Conservation (phyloP, 2,113 vertebrate genomes). For the Serilophus lunatus region DNA sequence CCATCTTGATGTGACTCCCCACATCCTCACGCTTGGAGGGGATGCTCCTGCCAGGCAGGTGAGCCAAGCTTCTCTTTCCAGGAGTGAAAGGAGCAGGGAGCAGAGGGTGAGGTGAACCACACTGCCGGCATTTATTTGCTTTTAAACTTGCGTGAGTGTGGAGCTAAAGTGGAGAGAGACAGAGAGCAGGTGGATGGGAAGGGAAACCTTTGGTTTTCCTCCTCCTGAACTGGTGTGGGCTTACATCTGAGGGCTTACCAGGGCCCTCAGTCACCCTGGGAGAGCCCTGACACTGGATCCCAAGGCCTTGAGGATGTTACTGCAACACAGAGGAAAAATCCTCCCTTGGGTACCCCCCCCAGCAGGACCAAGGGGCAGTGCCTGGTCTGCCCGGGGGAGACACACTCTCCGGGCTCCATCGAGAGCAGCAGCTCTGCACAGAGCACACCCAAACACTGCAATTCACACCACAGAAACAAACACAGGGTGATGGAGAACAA, state of each 20-base stretch:
- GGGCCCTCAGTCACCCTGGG: background rate
- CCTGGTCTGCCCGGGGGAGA: background rate
- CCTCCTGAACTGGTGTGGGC: background rate
- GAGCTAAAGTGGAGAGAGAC: background rate
- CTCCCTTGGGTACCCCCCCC: too few species aligned
- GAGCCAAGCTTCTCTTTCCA: background rate
- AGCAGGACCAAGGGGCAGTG: background rate
- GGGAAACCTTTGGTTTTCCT: slow-evolving; percentile 8
- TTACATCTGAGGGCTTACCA: background rate
- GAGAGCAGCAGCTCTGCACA: background rate
- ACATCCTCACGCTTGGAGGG: slow-evolving; percentile 1
- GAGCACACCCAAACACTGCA: background rate
- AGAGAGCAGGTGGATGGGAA: background rate
- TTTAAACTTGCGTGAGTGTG: slow-evolving; percentile 57
- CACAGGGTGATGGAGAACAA: background rate
- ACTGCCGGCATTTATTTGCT: background rate
- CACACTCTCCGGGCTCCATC: background rate
- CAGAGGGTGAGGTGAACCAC: slow-evolving; percentile 16
- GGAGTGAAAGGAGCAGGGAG: background rate
- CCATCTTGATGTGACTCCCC: slow-evolving; percentile 9
- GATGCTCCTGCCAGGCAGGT: background rate
- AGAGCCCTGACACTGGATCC: background rate
- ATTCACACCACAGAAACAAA: background rate
- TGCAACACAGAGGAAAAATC: fast-evolving
- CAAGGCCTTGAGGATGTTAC: background rate